These are phyloP conservation scores for Hylomyscus alleni DNA, from an alignment of 2,797 vertebrate genomes.

Conservation along the genomic window DNA sequence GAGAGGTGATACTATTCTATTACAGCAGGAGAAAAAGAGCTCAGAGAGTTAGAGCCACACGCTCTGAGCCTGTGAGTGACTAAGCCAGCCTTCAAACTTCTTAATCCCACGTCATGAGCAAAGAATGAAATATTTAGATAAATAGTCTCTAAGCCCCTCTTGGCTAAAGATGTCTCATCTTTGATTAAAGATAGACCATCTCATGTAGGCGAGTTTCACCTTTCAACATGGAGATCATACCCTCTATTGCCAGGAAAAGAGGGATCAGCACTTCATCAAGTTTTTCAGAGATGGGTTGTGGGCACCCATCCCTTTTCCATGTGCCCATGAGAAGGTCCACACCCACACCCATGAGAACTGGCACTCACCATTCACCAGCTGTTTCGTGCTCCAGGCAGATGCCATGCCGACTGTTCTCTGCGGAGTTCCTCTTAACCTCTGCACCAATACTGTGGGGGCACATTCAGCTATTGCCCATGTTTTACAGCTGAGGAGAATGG, in stretches of 20 bases:
- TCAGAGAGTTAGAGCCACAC: background rate
- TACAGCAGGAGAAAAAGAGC: background rate
- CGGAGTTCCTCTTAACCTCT: background rate
- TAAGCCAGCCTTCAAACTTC: background rate
- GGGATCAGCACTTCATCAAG: background rate
- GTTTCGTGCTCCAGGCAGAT: background rate
- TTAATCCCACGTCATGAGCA: background rate
- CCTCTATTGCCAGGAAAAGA: background rate
- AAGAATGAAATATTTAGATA: conserved; percentile 23
- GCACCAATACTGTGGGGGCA: background rate
- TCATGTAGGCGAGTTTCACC: conserved; percentile 2
- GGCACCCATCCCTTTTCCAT: conserved; percentile 26
- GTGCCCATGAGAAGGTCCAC: background rate
- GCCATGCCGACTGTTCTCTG: background rate
- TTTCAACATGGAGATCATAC: background rate
- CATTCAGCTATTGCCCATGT: background rate
- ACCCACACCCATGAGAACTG: background rate
- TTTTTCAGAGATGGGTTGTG: conserved; percentile 13
- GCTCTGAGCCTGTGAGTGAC: background rate
- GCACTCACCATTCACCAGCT: background rate
- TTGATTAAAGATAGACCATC: conserved; percentile 3
- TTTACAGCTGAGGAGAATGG: background rate
- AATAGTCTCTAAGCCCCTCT: conserved; percentile 16
- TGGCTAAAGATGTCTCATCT: conserved; percentile 17
- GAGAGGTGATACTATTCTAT: background rate